Conservation (phyloP, 1,140 invertebrate species). For the Dufourea novaeangliae region DNA sequence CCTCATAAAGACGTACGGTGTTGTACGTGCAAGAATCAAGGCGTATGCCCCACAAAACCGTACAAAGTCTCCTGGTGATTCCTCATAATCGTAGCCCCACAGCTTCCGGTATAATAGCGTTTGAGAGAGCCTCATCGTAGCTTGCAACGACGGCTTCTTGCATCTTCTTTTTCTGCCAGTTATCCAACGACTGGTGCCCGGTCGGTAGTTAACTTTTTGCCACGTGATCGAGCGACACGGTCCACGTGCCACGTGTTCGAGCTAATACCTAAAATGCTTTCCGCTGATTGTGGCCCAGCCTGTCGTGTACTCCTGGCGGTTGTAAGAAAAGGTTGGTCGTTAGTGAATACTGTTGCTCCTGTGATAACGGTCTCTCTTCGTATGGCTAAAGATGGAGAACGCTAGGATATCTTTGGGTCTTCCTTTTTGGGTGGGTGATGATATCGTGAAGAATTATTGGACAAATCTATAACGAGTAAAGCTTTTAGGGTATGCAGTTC, state of each 20-base stretch:
- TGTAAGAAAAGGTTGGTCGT: slow-evolving; percentile 51
- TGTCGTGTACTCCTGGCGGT: slow-evolving; percentile 7
- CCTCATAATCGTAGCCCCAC: slow-evolving; percentile 4
- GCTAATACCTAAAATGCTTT: slow-evolving; percentile 64
- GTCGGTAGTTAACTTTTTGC: slow-evolving; percentile 60
- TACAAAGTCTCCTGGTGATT: slow-evolving; percentile 16
- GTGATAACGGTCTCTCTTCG: slow-evolving; percentile 32
- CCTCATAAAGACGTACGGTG: neutral
- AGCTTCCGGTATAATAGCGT: slow-evolving; percentile 65
- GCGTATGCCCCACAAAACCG: slow-evolving; percentile 36
- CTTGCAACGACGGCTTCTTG: slow-evolving; percentile 35
- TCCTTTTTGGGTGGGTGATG: neutral
- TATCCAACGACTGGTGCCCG: slow-evolving; percentile 36
- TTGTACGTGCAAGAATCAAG: slow-evolving; percentile 14
- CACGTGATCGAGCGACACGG: slow-evolving; percentile 62
- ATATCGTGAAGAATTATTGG: neutral
- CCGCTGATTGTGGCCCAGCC: slow-evolving; percentile 50
- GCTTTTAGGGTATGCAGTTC: too few relatives aligned
- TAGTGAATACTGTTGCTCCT: slow-evolving; percentile 44
- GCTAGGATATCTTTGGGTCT: neutral
- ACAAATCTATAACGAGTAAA: neutral
- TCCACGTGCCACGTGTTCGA: slow-evolving; percentile 65
- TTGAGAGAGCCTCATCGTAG: slow-evolving; percentile 38
- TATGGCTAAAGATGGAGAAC: neutral
- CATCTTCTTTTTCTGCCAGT: slow-evolving; percentile 23